Evolutionary conservation across 2,888 invertebrate genomes (phyloP), one percentile per base, ranked within the genome.

Genomic region (Trissoscelio sp.): DNA sequence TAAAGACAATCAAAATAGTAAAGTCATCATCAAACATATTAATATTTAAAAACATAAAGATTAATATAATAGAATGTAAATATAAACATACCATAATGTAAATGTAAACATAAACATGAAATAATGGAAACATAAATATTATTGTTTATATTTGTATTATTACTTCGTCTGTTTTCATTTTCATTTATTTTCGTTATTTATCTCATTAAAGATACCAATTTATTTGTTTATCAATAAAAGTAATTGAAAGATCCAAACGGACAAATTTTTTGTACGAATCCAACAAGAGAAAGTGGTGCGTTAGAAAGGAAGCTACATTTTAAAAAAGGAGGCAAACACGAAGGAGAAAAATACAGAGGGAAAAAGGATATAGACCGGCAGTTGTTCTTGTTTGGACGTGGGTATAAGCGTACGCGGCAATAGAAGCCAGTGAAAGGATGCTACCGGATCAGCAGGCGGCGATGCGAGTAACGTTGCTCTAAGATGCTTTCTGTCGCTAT

Each of bases 351-450:
- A n/a, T 24, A n/a, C n/a, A 14, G 1, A 12, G 51, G 28, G 9
- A 53, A 51, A 51, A 39, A 66, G 31, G 67, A 67, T 44, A 9
- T 18, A 24, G 42, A 39, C 11, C 58, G 12, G 22, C n/a, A 16
- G 31, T 62, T 60, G 60, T 58, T 66, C 31, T 46, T 58, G 42
- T 75, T 67, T 42, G 37, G 14, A 42, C 64, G 46, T 14, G 57
- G 46, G 34, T 44, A 62, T 28, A 44, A 55, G 34, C 20, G 51
- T 18, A 16, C 24, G n/a, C 37, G 20, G 2, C 64, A 34, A 55
- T 64, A 22, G 64, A 16, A 39, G 14, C 57, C 48, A 39, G 74
- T 66, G 64, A 66, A 75, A 67, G 75, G 67, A 75, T 60, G 67
- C 58, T 57, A 74, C 66, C 14, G 58, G 55, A 66, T 75, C 74